Evolutionary conservation across 1,140 invertebrate genomes (phyloP), one percentile per base, ranked within the genome.

Genomic region (Cyclargus thomasi): DNA sequence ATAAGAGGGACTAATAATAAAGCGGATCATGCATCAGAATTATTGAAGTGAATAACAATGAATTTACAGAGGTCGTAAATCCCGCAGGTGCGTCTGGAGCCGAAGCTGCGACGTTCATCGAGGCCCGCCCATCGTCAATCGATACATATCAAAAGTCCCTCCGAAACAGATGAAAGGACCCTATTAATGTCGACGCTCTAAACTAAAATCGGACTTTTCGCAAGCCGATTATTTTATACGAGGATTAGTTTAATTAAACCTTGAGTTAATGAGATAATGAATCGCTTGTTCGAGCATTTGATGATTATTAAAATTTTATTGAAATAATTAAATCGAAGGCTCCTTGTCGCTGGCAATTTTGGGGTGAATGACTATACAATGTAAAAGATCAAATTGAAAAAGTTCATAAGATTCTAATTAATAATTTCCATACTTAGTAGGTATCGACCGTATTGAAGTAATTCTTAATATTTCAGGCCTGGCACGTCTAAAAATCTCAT

Each of bases 11-110:
- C 65, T 67, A 63, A 74, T 73, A 72, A 74, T 76, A 75, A 75
- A 77, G 76, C 70, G 73, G 68, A 74, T 79, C 76, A 73, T 78
- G 74, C 75, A 79, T 77, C 75, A 82, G 78, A 78, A 77, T 82
- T 81, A 80, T 79, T 84, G 77, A 76, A 79, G 81, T 79, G 82
- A 83, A 83, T 87, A 85, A 85, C 83, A 85, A 87, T 87, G 80
- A 85, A 85, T 83, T 85, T 83, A 75, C 78, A 72, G 73, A 70
- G 79, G 74, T 80, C 81, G 74, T 87, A 85, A 87, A 87, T 87
- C 76, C 77, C 78, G 75, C 79, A 83, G 82, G 85, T 85, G 81
- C 72, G 76, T 71, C 78, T 87, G 75, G 75, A 76, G 76, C 70
- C 72, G 74, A 70, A 75, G 66, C 70, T 67, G 70, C 69, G 73